Conservation (phyloP, 2,888 invertebrate genomes). For the Melanostoma scalare region DNA sequence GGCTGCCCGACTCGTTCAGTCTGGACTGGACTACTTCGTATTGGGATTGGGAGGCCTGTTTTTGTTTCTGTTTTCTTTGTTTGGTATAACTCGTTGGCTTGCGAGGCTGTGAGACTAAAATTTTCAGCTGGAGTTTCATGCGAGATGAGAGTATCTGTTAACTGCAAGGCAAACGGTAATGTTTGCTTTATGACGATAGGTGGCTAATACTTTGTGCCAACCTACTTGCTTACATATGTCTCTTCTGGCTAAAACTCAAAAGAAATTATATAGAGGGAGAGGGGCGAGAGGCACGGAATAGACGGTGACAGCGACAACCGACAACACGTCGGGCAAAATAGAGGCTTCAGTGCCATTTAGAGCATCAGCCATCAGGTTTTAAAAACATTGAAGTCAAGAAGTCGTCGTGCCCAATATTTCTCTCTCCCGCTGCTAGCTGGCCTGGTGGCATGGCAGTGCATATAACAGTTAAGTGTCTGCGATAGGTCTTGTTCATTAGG, state of each 20-base stretch:
- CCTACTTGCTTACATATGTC: slow-evolving; percentile 55
- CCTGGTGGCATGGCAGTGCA: slow-evolving; percentile 26
- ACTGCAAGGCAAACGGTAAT: slow-evolving; percentile 61
- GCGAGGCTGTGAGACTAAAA: slow-evolving; percentile 16
- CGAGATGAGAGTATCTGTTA: slow-evolving; percentile 47
- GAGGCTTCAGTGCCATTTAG: slow-evolving; percentile 59
- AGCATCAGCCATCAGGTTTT: slow-evolving; percentile 69
- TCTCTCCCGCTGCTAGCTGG: slow-evolving; percentile 26
- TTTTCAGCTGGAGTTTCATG: slow-evolving; percentile 16
- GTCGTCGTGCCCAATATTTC: slow-evolving; percentile 62
- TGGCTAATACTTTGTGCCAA: slow-evolving; percentile 61
- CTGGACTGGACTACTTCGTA: slow-evolving; percentile 44
- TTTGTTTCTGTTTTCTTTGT: slow-evolving; percentile 55
- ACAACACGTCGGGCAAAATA: neutral
- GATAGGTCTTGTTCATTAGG: slow-evolving; percentile 64
- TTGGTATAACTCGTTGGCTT: slow-evolving; percentile 20
- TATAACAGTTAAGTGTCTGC: slow-evolving; percentile 41
- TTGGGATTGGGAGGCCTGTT: slow-evolving; percentile 26
- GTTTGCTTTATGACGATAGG: slow-evolving; percentile 67
- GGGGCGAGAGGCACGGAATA: slow-evolving; percentile 4
- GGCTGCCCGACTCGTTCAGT: slow-evolving; percentile 5
- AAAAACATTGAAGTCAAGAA: slow-evolving; percentile 59
- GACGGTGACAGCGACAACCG: neutral
- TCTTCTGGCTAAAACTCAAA: slow-evolving; percentile 49
- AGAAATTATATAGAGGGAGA: slow-evolving; percentile 20